A percentile compares a stretch with the other conserved stretches of the same genome.
Evolutionary conservation across 37 sponge, comb jelly and placozoan species (phyloP).

Genomic region (Halichondria panicea): DNA sequence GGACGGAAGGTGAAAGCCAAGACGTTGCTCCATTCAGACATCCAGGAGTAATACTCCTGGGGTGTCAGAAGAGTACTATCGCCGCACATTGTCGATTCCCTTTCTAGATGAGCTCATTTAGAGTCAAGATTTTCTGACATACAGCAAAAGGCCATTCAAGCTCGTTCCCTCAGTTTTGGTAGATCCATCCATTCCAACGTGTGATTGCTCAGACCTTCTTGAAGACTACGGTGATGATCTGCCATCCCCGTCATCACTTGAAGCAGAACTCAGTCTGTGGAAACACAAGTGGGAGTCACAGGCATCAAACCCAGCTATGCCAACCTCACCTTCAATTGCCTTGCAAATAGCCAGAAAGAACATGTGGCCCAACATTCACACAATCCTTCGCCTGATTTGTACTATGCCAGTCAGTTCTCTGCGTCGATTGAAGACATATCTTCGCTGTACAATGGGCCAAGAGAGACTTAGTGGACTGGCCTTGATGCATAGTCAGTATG

Average conservation of each 20-base stretch:
- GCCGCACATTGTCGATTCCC: conserved; percentile 46
- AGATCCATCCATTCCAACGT: background rate
- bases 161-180: conserved; percentile 40
- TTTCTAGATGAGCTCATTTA: conserved; percentile 47
- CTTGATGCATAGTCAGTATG: conserved; percentile 25
- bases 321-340: conserved; percentile 26
- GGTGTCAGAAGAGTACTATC: conserved; percentile 52
- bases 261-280: conserved; percentile 50
- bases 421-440: conserved; percentile 42
- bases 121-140: conserved; percentile 34
- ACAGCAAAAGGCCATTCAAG: conserved; percentile 31
- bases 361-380: conserved; percentile 38
- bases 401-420: conserved; percentile 44
- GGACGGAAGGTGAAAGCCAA: conserved; percentile 20
- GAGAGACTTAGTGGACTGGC: conserved; percentile 52
- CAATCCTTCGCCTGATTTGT: conserved; percentile 8
- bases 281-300: conserved; percentile 14
- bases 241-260: conserved; percentile 15
- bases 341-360: conserved; percentile 20
- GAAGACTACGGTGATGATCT: conserved; percentile 38
- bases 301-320: conserved; percentile 5
- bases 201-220: conserved; percentile 2
- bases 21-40: conserved; percentile 50
- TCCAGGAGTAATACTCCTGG: conserved; percentile 48
- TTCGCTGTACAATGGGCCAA: conserved; percentile 36